Evolutionary conservation across 2,888 invertebrate genomes (phyloP).

Genomic region (Cosmorhoe ocellata): DNA sequence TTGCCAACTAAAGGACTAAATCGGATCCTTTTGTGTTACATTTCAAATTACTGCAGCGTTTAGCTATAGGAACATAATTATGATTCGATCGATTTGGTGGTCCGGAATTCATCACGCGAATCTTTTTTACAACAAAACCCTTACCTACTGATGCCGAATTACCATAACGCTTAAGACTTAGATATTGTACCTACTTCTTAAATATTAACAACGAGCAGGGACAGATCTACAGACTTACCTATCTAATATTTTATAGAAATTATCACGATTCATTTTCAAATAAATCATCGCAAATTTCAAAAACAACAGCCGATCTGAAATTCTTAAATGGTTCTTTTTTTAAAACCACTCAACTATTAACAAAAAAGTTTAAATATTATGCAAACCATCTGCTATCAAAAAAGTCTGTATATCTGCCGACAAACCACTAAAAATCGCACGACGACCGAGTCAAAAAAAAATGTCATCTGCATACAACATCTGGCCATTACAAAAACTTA

Average conservation of each 20-base stretch:
- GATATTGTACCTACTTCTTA: too few relatives aligned
- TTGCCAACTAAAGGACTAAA: conserved; percentile 46
- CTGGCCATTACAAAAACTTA: conserved; percentile 72
- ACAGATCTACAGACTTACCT: too few relatives aligned
- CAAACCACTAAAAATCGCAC: conserved; percentile 78
- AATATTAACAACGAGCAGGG: too few relatives aligned
- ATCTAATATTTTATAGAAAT: too few relatives aligned
- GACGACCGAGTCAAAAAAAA: conserved; percentile 63
- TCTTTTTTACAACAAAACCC: neutral
- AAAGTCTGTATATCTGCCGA: conserved; percentile 57
- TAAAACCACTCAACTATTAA: conserved; percentile 39
- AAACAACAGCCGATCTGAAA: conserved; percentile 30
- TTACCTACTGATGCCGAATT: neutral
- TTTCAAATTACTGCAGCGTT: conserved; percentile 45
- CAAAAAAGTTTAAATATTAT: conserved; percentile 49
- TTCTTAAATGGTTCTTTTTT: conserved; percentile 33
- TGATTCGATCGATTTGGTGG: conserved; percentile 31
- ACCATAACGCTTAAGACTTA: neutral
- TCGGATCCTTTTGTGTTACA: conserved; percentile 35
- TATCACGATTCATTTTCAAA: too few relatives aligned
- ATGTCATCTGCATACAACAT: conserved; percentile 81
- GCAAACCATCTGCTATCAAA: conserved; percentile 74
- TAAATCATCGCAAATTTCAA: too few relatives aligned
- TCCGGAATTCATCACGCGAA: conserved; percentile 29
- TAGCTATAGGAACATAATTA: conserved; percentile 56